phyloP scores from a whole-genome alignment of 1,140 invertebrate species.

The Caenorhabditis latens region DNA sequence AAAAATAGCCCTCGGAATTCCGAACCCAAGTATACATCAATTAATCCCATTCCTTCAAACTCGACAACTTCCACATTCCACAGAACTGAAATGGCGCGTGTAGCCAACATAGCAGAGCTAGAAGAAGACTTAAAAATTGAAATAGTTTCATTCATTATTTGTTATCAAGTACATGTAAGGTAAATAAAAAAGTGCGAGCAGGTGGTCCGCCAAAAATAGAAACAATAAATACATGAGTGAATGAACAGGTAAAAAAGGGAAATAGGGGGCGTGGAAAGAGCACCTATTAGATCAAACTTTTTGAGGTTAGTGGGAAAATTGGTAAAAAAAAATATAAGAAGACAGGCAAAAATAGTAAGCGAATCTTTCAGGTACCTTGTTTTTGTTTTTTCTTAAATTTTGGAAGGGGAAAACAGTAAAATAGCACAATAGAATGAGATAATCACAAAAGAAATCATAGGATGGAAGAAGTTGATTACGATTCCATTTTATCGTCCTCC shows the following conservation, averaged over 20 bases:
- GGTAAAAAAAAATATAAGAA: background rate
- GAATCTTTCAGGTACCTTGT: conserved; percentile 22
- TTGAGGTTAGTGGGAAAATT: background rate
- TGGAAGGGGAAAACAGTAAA: background rate
- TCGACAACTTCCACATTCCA: too few relatives aligned
- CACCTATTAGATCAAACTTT: conserved; percentile 13
- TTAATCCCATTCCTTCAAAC: too few relatives aligned
- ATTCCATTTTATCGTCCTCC: conserved; percentile 35
- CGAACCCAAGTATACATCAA: too few relatives aligned
- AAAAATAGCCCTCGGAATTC: too few relatives aligned
- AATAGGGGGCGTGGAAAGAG: background rate
- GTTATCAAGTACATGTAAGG: conserved; percentile 23
- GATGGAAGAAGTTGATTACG: background rate
- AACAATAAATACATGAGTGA: background rate
- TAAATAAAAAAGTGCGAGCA: conserved; percentile 21
- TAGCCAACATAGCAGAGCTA: background rate
- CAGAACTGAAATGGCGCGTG: background rate
- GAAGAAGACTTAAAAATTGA: background rate
- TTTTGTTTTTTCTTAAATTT: background rate
- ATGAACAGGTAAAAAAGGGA: background rate
- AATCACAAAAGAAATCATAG: background rate
- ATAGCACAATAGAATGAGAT: background rate
- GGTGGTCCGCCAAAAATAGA: conserved; percentile 6
- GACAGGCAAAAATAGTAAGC: conserved; percentile 7
- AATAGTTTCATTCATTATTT: conserved; percentile 10